Evolutionary conservation across 1,140 invertebrate species (phyloP).

Genomic region (Teleopsis dalmanni): DNA sequence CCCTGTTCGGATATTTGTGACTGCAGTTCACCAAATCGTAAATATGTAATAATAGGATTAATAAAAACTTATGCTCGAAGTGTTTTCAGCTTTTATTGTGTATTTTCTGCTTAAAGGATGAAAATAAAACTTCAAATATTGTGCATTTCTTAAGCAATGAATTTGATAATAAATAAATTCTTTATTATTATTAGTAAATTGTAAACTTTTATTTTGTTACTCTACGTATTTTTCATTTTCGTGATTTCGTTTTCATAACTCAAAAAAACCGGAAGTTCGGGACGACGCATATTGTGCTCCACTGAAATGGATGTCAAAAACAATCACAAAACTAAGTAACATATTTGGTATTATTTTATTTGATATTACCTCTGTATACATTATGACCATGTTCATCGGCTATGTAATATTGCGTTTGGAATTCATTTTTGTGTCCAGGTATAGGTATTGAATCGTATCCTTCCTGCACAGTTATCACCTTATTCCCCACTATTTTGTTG

Average conservation of each 20-base stretch:
- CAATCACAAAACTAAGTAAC: neutral
- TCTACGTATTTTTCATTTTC: neutral
- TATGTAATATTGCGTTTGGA: neutral
- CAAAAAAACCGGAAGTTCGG: no score
- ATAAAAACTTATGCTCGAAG: no score
- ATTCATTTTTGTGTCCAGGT: neutral
- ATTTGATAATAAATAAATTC: no score
- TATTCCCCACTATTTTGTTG: neutral
- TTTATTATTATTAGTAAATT: neutral
- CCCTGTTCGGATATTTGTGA: no score
- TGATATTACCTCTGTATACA: neutral
- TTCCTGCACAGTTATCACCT: neutral
- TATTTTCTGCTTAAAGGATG: no score
- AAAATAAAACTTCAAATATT: no score
- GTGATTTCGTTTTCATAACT: no score
- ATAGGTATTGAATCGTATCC: slow-evolving; percentile 2
- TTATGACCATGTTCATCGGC: neutral
- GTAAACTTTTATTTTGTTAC: neutral
- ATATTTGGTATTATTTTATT: neutral
- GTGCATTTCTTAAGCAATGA: no score
- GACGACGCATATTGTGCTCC: no score
- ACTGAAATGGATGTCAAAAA: neutral
- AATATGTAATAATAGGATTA: no score
- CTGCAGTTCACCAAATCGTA: no score
- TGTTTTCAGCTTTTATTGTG: no score